Base-by-base conservation (phyloP, 2,113 vertebrate species). In the Psilopogon haemacephalus region DNA sequence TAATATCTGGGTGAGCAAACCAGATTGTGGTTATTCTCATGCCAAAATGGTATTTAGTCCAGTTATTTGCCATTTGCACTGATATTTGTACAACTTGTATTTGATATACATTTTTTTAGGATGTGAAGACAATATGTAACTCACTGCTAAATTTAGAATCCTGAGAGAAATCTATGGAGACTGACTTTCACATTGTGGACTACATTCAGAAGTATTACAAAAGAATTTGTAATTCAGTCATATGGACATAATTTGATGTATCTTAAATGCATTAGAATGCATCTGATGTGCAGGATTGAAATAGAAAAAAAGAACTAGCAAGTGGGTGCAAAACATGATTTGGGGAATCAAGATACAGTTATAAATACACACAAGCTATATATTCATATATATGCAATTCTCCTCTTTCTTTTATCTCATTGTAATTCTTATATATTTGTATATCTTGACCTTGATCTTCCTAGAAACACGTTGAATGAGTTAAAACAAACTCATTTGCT, bases 401-500 rank as follows among this genome's bases (percentile, higher is more conserved):
- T 68, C 33, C 52, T 14, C 2, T 50, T 26, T 50, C 48, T 64
- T 33, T 87, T 60, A 69, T 6, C 17, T 84, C 18, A 46, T 58
- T 23, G 32, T 48, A 78, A 84, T 15, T 32, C 6, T 54, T 62
- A 75, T 15, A 15, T 42, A 69, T 84, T 83, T 69, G 13, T 84
- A 60, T 56, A 86, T 37, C 30, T 32, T 89, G 73, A 87, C 79
- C 84, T 93, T 90, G 40, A 27, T 84, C 84, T 85, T 94, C 33
- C 60, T 67, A 81, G 70, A 91, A 75, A 60, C 33, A 94, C 89
- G 42, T 38, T 19, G 84, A 86, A 11, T 55, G 56, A 89, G 64
- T 88, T 94, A 65, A 95, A 89, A 85, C 50, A 69, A 28, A 28
- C 52, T 80, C 17, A 80, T 84, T 89, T 86, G 10, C n/a, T 88